Conservation (phyloP, 2,888 invertebrate species). For the Tuta absoluta region DNA sequence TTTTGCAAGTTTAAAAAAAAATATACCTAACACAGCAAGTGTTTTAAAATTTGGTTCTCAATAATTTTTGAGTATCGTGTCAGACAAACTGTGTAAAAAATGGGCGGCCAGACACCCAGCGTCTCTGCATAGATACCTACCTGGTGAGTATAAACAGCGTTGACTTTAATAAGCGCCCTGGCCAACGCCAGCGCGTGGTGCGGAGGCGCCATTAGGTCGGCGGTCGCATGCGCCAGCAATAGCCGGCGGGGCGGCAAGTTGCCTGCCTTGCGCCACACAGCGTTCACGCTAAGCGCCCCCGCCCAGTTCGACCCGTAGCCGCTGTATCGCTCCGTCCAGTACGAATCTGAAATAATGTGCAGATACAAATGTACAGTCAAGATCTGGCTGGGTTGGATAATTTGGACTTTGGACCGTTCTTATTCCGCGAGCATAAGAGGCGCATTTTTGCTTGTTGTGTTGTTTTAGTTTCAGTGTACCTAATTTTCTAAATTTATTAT, state of each 20-base stretch:
- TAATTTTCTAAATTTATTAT: too few species aligned
- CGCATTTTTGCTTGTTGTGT: too few species aligned
- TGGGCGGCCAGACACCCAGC: conserved; percentile 24
- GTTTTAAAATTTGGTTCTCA: too few species aligned
- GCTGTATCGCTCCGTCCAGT: conserved; percentile 94
- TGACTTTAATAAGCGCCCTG: conserved; percentile 89
- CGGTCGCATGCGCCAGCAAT: conserved; percentile 90
- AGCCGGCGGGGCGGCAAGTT: conserved; percentile 84
- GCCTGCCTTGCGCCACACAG: conserved; percentile 89
- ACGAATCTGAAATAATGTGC: conserved; percentile 83
- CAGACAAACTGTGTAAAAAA: too few species aligned
- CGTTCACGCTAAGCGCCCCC: conserved; percentile 87
- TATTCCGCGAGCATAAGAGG: too few species aligned
- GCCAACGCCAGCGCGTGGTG: conserved; percentile 93
- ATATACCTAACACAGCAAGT: too few species aligned
- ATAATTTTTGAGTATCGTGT: too few species aligned
- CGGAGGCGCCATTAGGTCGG: conserved; percentile 92
- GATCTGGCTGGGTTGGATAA: too few species aligned
- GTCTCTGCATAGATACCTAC: conserved; percentile 61
- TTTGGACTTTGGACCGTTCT: too few species aligned
- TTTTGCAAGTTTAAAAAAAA: too few species aligned
- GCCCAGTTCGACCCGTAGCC: conserved; percentile 89
- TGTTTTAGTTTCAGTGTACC: too few species aligned
- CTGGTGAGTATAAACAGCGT: conserved; percentile 91
- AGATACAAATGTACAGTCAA: neutral